phyloP scores from a whole-genome alignment of 2,797 vertebrate genomes.

The Sphenopsis melanotis region DNA sequence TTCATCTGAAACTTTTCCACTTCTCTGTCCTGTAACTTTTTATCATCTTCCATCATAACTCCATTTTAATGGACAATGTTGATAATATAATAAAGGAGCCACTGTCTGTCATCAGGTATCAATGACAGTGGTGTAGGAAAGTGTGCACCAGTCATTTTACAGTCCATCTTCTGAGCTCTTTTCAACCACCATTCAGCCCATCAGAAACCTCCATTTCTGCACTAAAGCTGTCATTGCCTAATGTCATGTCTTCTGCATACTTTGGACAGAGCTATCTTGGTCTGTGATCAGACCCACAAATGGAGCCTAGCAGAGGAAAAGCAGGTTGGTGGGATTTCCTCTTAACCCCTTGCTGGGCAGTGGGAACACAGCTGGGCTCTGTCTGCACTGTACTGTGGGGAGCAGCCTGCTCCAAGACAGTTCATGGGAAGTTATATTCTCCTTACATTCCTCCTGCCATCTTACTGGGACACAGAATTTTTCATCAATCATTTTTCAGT shows the following conservation, averaged over 20 bases:
- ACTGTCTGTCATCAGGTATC: neutral
- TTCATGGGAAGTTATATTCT: neutral
- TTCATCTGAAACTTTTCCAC: neutral
- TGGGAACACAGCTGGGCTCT: neutral
- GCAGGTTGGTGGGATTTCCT: neutral
- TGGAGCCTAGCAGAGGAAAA: neutral
- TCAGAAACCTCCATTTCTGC: neutral
- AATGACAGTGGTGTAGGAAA: neutral
- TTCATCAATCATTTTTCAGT: neutral
- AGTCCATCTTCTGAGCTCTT: neutral
- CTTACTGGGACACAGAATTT: neutral
- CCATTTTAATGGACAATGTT: neutral
- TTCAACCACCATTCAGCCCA: neutral
- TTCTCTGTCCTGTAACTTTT: neutral
- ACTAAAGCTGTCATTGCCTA: neutral
- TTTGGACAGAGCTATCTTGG: neutral
- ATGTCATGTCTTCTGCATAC: neutral
- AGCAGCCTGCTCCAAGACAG: neutral
- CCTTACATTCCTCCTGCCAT: neutral
- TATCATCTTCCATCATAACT: neutral
- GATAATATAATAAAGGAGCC: neutral
- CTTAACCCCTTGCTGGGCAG: neutral
- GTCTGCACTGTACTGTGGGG: fast-evolving
- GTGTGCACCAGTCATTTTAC: neutral
- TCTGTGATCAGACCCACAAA: neutral